These are phyloP conservation scores for Lacanobia oleracea DNA, from an alignment of 2,888 invertebrate species.

Conservation along the genomic window DNA sequence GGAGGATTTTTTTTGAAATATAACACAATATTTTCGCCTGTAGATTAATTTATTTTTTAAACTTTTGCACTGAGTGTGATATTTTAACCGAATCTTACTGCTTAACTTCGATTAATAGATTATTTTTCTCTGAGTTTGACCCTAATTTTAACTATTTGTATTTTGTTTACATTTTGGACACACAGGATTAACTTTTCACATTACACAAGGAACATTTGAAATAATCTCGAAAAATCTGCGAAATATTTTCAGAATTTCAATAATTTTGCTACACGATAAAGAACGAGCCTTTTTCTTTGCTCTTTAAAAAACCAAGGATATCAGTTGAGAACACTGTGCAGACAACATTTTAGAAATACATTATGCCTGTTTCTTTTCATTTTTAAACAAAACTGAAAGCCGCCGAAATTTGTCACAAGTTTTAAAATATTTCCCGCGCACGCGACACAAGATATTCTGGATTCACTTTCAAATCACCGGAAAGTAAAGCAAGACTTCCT, in stretches of 20 bases:
- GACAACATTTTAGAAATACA: neutral
- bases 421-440: conserved; percentile 8
- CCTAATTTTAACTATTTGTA: neutral
- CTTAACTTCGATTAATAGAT: neutral
- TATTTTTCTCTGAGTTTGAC: neutral
- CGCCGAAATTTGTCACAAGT: neutral
- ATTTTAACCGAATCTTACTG: neutral
- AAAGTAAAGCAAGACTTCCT: neutral
- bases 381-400: neutral
- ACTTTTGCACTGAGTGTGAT: neutral
- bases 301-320: neutral
- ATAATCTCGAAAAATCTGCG: neutral
- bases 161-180: neutral
- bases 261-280: neutral
- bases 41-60: neutral
- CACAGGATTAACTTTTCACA: neutral
- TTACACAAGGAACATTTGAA: neutral
- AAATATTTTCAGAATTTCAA: neutral
- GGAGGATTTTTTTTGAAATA: too few species aligned
- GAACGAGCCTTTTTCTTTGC: neutral
- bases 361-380: neutral
- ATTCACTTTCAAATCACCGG: neutral
- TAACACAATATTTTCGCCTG: neutral
- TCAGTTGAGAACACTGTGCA: too few species aligned
- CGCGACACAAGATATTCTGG: neutral